phyloP scores from a whole-genome alignment of 2,888 invertebrate species.

The Macrosiphum euphorbiae region DNA sequence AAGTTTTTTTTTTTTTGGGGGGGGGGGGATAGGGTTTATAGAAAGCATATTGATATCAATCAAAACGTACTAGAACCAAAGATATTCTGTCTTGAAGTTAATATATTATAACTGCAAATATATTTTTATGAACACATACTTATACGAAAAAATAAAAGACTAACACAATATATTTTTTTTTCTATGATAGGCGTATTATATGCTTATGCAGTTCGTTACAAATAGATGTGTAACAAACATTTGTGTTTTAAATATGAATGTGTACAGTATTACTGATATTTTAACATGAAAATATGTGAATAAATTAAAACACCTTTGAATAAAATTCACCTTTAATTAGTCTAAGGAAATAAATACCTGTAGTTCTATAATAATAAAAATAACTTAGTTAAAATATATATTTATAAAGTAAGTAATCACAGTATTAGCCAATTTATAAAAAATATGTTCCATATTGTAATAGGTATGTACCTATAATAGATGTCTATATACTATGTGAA shows the following conservation, averaged over 20 bases:
- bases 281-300: neutral
- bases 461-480: neutral
- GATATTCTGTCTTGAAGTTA: neutral
- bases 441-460: too few species aligned
- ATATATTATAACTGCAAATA: neutral
- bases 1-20: neutral
- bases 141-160: neutral
- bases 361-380: neutral
- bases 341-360: neutral
- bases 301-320: neutral
- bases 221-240: neutral
- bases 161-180: neutral
- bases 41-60: neutral
- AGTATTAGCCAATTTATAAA: neutral
- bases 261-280: neutral
- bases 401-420: neutral
- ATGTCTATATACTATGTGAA: neutral
- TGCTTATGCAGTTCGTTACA: neutral
- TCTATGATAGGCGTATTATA: neutral
- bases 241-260: neutral
- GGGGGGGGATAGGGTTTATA: neutral
- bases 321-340: neutral
- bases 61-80: neutral
- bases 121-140: neutral
- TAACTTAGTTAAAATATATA: neutral